Base-by-base conservation (phyloP, 2,113 vertebrate species). In the Daubentonia madagascariensis region DNA sequence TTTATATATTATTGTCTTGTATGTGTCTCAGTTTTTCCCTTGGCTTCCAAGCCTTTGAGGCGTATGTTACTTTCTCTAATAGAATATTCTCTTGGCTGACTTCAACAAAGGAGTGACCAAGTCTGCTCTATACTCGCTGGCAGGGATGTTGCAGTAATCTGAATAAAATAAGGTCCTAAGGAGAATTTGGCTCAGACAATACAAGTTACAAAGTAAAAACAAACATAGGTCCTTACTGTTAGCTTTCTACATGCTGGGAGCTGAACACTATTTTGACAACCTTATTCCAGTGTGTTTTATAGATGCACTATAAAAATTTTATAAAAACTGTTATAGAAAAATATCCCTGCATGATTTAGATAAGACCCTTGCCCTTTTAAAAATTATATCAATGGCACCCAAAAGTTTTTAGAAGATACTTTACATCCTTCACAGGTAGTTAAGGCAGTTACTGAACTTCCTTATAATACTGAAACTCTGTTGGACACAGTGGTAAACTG, bases 71-170 rank as follows among this genome's bases (percentile, higher is more conserved):
- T 96, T 97, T 96, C 63, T 97, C 95, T 61, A 85, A 40, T 7
- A 91, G 72, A 96, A 20, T 95, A 45, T 97, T 97, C 87, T 98
- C 25, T 93, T 98, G 91, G 89, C 96, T 96, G 73, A 91, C 92
- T 96, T 61, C 22, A 70, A 85, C 91, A 72, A 43, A 91, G 35
- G 52, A 94, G 78, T 93, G 52, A 97, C 37, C 30, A 61, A 73
- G 88, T 86, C 85, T 0, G n/a, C 90, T 97, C 30, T 89, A 3
- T 81, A 59, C 70, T 96, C 32, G 16, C 79, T 80, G 57, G 87
- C 98, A 89, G 40, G 91, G 61, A 17, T 95, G 32, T 59, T 94
- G 83, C 79, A 97, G 94, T 89, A 48, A 86, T 14, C 1, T 25
- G 45, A 94, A 43, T 79, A 95, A 96, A 97, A 89, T 83, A 45